Evolutionary conservation across 2,888 invertebrate species (phyloP), one percentile per base, ranked within the genome.

Genomic region (Alsophila aescularia): DNA sequence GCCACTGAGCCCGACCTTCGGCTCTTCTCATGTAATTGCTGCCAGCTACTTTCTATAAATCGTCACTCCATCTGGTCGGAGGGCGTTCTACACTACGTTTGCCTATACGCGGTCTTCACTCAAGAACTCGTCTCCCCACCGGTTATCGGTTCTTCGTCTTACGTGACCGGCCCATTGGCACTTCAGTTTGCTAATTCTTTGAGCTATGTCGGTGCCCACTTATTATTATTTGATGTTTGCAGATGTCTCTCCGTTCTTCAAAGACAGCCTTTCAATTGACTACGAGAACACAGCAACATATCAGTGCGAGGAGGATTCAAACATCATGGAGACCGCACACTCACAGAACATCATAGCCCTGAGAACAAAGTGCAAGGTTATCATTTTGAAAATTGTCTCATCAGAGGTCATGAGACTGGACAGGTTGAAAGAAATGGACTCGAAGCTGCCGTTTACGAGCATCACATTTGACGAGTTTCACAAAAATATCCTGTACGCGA

Each of bases 281-380:
- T 43, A 63, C 14, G 68, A 73, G 2, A 62, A 67, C 49, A 66
- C 62, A 13, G 69, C 75, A 6, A 73, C 64, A 24, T 89, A 77
- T 55, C 69, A 83, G 12, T 87, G 85, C 68, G 79, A 77, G 13
- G 68, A 79, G 6, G 69, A 70, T 1, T 52, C 67, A 10, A 73
- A 81, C 29, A 90, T 92, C 41, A 62, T 84, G 15, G 92, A 92
- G 81, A 89, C 87, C n/a, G 69, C 83, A 24, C 76, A 79, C 2
- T 69, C 77, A 32, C 66, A 79, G 16, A 73, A 85, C 49, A 72
- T 88, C 16, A 70, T 90, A 51, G 85, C 83, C 32, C 52, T 92
- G 21, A 78, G 92, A 66, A 85, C 85, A 15, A 86, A 75, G 62
- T 62, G 79, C 42, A 87, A 79, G 72, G 69, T 92, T 52, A 75